These are phyloP conservation scores for Microctonus hyperodae DNA, from an alignment of 2,888 invertebrate genomes.

Conservation along the genomic window DNA sequence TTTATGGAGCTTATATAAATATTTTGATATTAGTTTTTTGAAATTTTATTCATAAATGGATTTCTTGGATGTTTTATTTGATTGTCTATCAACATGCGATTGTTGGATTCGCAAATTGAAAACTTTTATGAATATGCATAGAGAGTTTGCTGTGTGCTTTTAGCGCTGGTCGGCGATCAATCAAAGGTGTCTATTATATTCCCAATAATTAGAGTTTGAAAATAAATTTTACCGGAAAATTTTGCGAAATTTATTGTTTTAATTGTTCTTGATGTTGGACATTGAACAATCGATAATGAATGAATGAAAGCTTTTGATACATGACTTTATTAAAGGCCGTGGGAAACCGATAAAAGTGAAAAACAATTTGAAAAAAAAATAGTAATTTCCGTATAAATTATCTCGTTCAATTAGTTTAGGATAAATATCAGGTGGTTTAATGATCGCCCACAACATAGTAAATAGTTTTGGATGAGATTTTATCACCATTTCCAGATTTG, in stretches of 20 bases:
- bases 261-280: background rate
- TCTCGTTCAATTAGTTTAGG: too few relatives aligned
- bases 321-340: background rate
- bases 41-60: background rate
- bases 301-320: background rate
- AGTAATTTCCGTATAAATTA: too few relatives aligned
- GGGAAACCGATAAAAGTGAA: too few relatives aligned
- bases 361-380: too few relatives aligned
- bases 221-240: background rate
- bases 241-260: background rate
- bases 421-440: background rate
- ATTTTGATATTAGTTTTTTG: background rate
- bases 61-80: background rate
- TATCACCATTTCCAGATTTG: background rate
- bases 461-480: background rate
- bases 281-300: background rate
- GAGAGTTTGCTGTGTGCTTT: background rate
- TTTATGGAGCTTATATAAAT: background rate
- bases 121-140: background rate
- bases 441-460: background rate
- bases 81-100: constrained; percentile 8
- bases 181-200: background rate
- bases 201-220: constrained; percentile 2
- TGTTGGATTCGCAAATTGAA: background rate
- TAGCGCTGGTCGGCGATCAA: background rate